Conservation (phyloP, 2,888 invertebrate species). For the Empis stercorea region DNA sequence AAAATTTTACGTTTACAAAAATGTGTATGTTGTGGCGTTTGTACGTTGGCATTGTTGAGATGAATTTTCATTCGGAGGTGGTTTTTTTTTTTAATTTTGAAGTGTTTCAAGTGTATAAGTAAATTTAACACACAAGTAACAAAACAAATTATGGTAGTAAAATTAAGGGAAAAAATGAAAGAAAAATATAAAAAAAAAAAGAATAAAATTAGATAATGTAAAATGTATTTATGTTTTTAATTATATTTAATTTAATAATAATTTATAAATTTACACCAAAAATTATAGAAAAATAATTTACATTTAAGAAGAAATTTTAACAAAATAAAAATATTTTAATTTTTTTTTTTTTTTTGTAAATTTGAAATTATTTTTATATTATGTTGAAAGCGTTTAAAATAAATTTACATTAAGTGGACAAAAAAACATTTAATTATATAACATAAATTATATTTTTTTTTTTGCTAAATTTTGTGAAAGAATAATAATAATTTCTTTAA, state of each 20-base stretch:
- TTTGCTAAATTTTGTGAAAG: no score
- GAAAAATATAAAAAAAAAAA: conserved; percentile 6
- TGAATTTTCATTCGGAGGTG: not conserved
- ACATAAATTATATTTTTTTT: no score
- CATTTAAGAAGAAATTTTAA: no score
- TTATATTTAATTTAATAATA: not conserved
- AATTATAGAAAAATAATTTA: no score
- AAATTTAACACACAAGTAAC: conserved; percentile 13
- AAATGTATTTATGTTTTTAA: no score
- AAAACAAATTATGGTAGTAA: conserved; percentile 9
- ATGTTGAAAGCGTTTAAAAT: no score
- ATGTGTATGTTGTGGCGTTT: not conserved
- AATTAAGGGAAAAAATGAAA: conserved; percentile 11
- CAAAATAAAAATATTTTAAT: no score
- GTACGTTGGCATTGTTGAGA: not conserved
- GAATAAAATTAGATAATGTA: not conserved
- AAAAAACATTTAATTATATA: no score
- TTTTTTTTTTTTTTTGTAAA: no score
- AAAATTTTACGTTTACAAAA: conserved; percentile 6
- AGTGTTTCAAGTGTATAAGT: not conserved
- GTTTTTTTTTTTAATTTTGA: conserved; percentile 9
- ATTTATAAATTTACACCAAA: not conserved
- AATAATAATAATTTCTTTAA: no score
- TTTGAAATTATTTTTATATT: no score
- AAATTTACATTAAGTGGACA: no score